phyloP scores from a whole-genome alignment of 1,140 invertebrate species.

The Formica exsecta region DNA sequence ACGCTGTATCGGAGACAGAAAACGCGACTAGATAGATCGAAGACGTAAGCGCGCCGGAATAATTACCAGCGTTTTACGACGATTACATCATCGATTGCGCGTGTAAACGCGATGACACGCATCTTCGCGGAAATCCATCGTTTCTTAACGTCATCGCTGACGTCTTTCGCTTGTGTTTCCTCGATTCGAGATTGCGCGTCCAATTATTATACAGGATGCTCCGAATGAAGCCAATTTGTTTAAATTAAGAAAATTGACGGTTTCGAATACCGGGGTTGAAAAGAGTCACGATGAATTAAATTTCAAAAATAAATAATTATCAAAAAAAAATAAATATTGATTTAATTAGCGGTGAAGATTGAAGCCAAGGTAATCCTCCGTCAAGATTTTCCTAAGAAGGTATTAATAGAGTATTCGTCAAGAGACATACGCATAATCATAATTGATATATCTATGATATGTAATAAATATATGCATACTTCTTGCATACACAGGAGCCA shows the following conservation, averaged over 20 bases:
- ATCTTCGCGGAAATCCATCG: constrained; percentile 56
- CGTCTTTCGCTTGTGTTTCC: neutral
- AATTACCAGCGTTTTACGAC: constrained; percentile 57
- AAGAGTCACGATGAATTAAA: neutral
- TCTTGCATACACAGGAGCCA: too few relatives aligned
- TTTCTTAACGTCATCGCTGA: constrained; percentile 57
- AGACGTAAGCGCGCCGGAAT: constrained; percentile 40
- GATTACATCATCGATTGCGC: constrained; percentile 64
- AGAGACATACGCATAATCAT: neutral
- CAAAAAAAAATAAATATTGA: neutral
- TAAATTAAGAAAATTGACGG: constrained; percentile 13
- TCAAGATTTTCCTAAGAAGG: neutral
- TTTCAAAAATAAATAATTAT: neutral
- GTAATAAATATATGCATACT: neutral
- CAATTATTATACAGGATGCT: neutral
- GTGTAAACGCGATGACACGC: constrained; percentile 39
- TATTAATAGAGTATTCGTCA: neutral
- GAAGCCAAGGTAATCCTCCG: neutral
- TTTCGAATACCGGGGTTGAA: neutral
- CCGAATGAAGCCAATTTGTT: neutral
- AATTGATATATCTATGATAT: neutral
- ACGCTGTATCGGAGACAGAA: constrained; percentile 1
- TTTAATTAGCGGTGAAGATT: neutral
- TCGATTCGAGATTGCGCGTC: neutral
- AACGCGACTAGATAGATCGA: constrained; percentile 6